Conservation (phyloP, 2,113 vertebrate genomes). For the Hippotragus niger region DNA sequence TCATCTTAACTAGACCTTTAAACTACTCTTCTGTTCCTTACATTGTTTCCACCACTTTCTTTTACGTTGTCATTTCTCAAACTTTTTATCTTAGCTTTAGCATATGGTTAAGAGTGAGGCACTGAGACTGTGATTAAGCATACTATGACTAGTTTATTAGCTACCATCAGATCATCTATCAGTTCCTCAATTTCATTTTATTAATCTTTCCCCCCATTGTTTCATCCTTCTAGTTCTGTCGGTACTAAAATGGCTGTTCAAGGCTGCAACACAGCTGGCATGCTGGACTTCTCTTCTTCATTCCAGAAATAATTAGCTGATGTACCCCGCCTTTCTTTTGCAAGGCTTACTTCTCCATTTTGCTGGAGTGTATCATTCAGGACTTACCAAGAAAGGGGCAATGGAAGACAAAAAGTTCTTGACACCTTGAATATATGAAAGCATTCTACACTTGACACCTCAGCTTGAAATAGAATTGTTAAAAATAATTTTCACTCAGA, state of each 20-base stretch:
- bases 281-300: neutral
- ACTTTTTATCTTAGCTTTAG: neutral
- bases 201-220: neutral
- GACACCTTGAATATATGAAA: neutral
- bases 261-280: neutral
- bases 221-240: neutral
- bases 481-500: neutral
- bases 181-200: neutral
- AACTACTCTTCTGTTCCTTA: neutral
- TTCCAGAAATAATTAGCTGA: neutral
- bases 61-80: neutral
- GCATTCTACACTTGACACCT: neutral
- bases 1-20: neutral
- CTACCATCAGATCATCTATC: neutral
- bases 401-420: neutral
- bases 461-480: neutral
- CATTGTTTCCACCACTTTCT: neutral
- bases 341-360: neutral
- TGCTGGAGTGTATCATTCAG: neutral
- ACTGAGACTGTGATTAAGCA: neutral
- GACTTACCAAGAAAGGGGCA: neutral
- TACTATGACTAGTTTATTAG: neutral
- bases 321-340: neutral
- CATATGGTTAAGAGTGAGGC: neutral
- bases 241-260: neutral